phyloP scores from a whole-genome alignment of 2,113 vertebrate genomes.

The Asarcornis scutulata region DNA sequence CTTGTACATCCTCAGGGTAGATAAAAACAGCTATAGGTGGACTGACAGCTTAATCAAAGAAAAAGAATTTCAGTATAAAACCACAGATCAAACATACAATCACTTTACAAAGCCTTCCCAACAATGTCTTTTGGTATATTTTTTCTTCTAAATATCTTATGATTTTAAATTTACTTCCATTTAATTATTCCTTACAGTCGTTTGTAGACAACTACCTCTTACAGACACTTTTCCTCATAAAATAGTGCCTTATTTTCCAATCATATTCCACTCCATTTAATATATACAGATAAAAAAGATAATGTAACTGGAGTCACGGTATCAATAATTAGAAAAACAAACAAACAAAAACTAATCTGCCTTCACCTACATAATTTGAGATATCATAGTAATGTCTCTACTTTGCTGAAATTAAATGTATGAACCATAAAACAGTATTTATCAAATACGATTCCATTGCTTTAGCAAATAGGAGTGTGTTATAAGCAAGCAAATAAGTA shows the following conservation, averaged over 20 bases:
- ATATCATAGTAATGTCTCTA: background rate
- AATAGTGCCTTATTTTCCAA: background rate
- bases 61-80: background rate
- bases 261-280: rapidly evolving
- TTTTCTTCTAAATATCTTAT: background rate
- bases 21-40: constrained; percentile 73
- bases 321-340: background rate
- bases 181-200: background rate
- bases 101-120: background rate
- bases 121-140: background rate
- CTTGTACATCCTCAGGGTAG: constrained; percentile 56
- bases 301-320: background rate
- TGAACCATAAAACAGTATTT: background rate
- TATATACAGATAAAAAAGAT: background rate
- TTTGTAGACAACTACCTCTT: background rate
- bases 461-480: background rate
- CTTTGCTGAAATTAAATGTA: background rate
- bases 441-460: background rate
- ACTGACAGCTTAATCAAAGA: constrained; percentile 75
- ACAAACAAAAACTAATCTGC: background rate
- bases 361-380: background rate
- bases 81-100: background rate
- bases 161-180: background rate
- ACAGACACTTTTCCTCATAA: background rate
- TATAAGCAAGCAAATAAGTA: background rate